Evolutionary conservation across 2,113 vertebrate genomes (phyloP).

Genomic region (Hyaena hyaena): DNA sequence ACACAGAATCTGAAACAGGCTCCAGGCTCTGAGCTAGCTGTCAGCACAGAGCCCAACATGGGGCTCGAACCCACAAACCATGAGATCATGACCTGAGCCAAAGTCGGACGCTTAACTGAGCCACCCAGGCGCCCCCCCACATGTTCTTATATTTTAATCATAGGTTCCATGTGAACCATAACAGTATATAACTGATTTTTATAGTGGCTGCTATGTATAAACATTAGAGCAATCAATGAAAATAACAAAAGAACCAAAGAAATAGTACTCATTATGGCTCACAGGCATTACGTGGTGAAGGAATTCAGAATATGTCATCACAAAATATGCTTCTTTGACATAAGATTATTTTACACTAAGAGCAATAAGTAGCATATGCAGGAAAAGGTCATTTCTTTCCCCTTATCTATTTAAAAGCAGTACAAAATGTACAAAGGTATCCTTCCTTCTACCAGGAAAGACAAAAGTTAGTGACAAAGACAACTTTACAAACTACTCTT

Average conservation of each 20-base stretch:
- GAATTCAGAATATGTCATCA: background rate
- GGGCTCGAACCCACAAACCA: too few species aligned
- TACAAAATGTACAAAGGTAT: conserved; percentile 41
- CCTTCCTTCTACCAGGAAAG: background rate
- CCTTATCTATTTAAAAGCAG: background rate
- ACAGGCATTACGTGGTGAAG: background rate
- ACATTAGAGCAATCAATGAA: background rate
- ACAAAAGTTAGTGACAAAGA: background rate
- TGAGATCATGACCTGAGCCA: too few species aligned
- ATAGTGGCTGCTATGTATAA: background rate
- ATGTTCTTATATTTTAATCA: background rate
- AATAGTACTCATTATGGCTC: background rate
- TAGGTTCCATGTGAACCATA: background rate
- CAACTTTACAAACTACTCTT: background rate
- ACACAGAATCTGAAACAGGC: too few species aligned
- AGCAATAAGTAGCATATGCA: background rate
- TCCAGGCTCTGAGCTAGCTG: too few species aligned
- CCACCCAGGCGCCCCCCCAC: background rate
- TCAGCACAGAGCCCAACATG: too few species aligned
- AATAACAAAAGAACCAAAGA: conserved; percentile 38
- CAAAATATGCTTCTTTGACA: background rate
- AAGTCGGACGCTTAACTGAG: too few species aligned
- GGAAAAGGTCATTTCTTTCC: background rate
- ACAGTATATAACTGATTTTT: background rate
- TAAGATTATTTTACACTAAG: conserved; percentile 17